These are phyloP conservation scores for Spinus pinus DNA, from an alignment of 2,797 vertebrate species.

Conservation along the genomic window DNA sequence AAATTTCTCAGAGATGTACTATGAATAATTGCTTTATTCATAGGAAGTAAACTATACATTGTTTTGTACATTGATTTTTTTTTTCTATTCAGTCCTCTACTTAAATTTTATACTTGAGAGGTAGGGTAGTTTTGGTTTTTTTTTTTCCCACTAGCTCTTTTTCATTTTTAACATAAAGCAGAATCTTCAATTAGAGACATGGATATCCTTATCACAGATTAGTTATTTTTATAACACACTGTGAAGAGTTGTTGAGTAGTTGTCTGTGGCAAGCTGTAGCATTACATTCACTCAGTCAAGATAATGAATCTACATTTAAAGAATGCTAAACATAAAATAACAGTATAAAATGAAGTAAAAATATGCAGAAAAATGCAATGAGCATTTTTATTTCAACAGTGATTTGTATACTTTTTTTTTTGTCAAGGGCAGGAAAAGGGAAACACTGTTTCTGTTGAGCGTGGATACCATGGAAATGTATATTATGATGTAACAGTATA, in stretches of 20 bases:
- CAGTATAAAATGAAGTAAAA: not conserved
- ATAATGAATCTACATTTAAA: not conserved
- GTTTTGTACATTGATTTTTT: not conserved
- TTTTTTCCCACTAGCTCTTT: not conserved
- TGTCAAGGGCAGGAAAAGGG: not conserved
- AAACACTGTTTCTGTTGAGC: not conserved
- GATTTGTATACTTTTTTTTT: not conserved
- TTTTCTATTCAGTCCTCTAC: not conserved
- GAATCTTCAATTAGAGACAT: not conserved
- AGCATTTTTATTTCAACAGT: not conserved
- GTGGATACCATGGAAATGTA: not conserved
- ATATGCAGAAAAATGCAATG: not conserved
- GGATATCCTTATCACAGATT: not conserved
- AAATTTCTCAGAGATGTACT: not conserved
- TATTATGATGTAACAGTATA: not conserved
- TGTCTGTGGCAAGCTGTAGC: not conserved
- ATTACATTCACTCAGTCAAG: not conserved
- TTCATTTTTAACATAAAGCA: not conserved
- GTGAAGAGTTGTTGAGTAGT: not conserved
- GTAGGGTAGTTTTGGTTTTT: not conserved
- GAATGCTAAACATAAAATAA: not conserved
- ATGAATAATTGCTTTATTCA: not conserved
- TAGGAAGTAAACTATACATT: not conserved
- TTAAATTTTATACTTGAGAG: not conserved
- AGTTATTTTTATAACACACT: not conserved